phyloP scores from a whole-genome alignment of 1,140 invertebrate genomes.

The Battus philenor region DNA sequence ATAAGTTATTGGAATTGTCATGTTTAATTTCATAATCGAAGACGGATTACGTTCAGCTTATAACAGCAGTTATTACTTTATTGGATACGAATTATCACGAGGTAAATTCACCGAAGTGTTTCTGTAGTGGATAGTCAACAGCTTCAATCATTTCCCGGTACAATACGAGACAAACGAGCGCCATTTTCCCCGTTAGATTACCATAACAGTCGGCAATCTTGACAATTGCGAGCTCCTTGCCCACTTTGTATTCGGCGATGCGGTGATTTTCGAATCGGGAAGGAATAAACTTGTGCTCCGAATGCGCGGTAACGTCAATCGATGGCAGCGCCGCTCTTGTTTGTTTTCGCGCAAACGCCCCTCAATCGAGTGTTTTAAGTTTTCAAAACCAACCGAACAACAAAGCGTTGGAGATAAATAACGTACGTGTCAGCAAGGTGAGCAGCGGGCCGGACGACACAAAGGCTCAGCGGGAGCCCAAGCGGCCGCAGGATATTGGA shows the following conservation, averaged over 20 bases:
- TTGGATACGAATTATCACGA: too few species aligned
- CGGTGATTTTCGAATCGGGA: conserved; percentile 24
- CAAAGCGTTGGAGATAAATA: conserved; percentile 63
- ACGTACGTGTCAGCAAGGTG: conserved; percentile 48
- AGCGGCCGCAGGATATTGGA: conserved; percentile 37
- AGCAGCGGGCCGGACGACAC: conserved; percentile 32
- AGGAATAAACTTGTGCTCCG: conserved; percentile 21
- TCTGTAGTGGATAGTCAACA: too few species aligned
- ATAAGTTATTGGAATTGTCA: too few species aligned
- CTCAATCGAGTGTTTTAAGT: conserved; percentile 28
- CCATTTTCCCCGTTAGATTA: conserved; percentile 36
- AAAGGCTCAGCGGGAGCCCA: conserved; percentile 50
- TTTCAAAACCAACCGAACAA: conserved; percentile 41
- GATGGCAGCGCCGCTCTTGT: conserved; percentile 8
- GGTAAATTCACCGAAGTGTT: too few species aligned
- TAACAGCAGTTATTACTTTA: too few species aligned
- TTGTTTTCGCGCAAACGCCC: conserved; percentile 34
- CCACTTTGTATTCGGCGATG: conserved; percentile 43
- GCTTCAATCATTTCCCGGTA: conserved; percentile 10
- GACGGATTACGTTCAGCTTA: too few species aligned
- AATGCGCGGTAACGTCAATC: neutral
- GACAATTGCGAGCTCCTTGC: conserved; percentile 29
- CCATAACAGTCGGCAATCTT: conserved; percentile 53
- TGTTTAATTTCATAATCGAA: too few species aligned
- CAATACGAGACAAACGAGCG: conserved; percentile 38